Evolutionary conservation across 2,113 vertebrate species (phyloP).

Genomic region (Toxotes jaculatrix): DNA sequence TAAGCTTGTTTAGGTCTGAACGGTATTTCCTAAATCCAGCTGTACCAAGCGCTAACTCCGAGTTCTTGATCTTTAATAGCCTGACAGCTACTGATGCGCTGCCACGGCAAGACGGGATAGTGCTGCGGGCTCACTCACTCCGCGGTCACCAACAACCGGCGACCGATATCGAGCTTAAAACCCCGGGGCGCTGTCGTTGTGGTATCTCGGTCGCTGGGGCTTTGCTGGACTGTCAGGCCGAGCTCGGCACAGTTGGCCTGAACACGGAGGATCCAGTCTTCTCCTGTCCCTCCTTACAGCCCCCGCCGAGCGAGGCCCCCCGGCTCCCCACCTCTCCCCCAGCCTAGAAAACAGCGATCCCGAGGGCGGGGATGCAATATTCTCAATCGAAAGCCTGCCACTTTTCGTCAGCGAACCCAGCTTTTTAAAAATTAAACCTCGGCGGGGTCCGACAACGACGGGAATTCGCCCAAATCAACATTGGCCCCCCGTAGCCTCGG

Average conservation of each 20-base stretch:
- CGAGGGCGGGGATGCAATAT: slow-evolving; percentile 31
- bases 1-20: slow-evolving; percentile 46
- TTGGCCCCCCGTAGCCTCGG: slow-evolving; percentile 73
- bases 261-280: slow-evolving; percentile 66
- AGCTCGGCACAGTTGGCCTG: slow-evolving; percentile 71
- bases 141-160: slow-evolving; percentile 39
- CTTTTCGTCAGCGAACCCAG: slow-evolving; percentile 37
- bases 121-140: slow-evolving; percentile 30
- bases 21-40: slow-evolving; percentile 53
- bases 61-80: slow-evolving; percentile 32
- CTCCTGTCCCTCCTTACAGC: slow-evolving; percentile 70
- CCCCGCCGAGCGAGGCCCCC: slow-evolving; percentile 71
- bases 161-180: slow-evolving; percentile 20
- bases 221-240: slow-evolving; percentile 68
- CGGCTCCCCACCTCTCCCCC: slow-evolving; percentile 70
- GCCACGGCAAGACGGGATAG: slow-evolving; percentile 45
- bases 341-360: slow-evolving; percentile 52
- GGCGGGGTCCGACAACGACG: slow-evolving; percentile 51
- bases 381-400: slow-evolving; percentile 22
- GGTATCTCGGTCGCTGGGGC: slow-evolving; percentile 33
- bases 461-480: slow-evolving; percentile 73
- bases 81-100: slow-evolving; percentile 67
- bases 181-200: slow-evolving; percentile 29
- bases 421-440: slow-evolving; percentile 45
- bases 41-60: slow-evolving; percentile 36